These are phyloP conservation scores for Pipistrellus pygmaeus DNA, from an alignment of 2,797 vertebrate species.

Conservation along the genomic window DNA sequence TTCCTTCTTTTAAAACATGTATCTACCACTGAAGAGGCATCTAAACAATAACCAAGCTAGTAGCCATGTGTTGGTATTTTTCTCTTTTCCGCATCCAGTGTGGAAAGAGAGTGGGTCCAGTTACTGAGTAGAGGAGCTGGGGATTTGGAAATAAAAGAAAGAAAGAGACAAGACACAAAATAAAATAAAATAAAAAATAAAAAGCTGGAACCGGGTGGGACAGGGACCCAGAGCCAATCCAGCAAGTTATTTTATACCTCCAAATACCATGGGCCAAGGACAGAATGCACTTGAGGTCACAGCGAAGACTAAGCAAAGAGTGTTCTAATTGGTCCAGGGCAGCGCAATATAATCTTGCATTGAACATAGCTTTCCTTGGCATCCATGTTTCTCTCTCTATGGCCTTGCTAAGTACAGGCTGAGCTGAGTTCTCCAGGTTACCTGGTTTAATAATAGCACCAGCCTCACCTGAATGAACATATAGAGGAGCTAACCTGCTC, in stretches of 20 bases:
- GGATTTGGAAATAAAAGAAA: too few relatives aligned
- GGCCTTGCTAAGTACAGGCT: too few relatives aligned
- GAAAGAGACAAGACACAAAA: too few relatives aligned
- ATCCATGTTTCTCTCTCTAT: neutral
- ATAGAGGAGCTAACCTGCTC: neutral
- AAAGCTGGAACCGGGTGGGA: too few relatives aligned
- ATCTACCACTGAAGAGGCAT: neutral
- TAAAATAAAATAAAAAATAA: too few relatives aligned
- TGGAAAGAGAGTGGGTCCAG: too few relatives aligned
- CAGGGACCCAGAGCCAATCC: too few relatives aligned
- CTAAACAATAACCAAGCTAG: neutral
- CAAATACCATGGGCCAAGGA: neutral
- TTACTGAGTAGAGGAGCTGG: too few relatives aligned
- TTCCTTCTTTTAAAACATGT: neutral
- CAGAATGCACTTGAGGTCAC: neutral
- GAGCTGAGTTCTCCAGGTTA: neutral
- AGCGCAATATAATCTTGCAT: accelerated
- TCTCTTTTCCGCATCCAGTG: too few relatives aligned
- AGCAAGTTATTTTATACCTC: too few relatives aligned
- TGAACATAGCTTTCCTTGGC: neutral
- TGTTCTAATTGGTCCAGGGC: too few relatives aligned
- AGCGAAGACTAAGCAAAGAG: neutral
- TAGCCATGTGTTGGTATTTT: neutral
- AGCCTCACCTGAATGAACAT: too few relatives aligned
- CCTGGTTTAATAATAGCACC: neutral